Evolutionary conservation across 1,140 invertebrate species (phyloP), one percentile per base, ranked within the genome.

Genomic region (Cardiocondyla obscurior): DNA sequence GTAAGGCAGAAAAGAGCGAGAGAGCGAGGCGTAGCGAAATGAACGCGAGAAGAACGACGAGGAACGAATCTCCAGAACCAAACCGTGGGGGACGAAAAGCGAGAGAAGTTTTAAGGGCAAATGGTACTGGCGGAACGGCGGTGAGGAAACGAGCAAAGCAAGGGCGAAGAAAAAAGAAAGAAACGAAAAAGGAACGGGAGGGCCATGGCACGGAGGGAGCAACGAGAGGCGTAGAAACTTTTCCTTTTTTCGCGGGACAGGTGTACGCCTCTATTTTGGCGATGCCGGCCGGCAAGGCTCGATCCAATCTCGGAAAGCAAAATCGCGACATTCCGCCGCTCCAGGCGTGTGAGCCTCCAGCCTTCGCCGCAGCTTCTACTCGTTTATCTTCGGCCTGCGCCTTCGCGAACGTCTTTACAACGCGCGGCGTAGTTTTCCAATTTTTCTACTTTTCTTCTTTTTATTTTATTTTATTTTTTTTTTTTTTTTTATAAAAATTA

Each of bases 191-290:
- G 44, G 72, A n/a, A 49, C 64, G 36, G 42, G 6, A 55, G 25
- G 4, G n/a, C n/a, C n/a, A n/a, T n/a, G n/a, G 49, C 22, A 74
- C 36, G 72, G 28, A 74, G 79, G 67, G 65, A 16, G 12, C 33
- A 7, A 53, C 28, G 33, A 39, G 58, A 62, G 19, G 62, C 55
- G 39, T 46, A 67, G 25, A 60, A 55, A 69, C 53, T 90, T 51
- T 77, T 85, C 85, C 62, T 82, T 90, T 90, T 88, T 76, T 86
- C 30, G 1, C 19, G 53, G 81, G 79, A 86, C 84, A 89, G 88
- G 85, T 84, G 85, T 82, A 85, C 25, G 82, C 82, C 74, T 74
- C 84, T 86, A 90, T 89, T 84, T 89, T 70, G 76, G 82, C 77
- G 62, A 72, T 79, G 49, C 58, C 28, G 46, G 33, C 7, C 60